These are phyloP conservation scores for Lethrus apterus DNA, from an alignment of 1,140 invertebrate species.

Conservation along the genomic window DNA sequence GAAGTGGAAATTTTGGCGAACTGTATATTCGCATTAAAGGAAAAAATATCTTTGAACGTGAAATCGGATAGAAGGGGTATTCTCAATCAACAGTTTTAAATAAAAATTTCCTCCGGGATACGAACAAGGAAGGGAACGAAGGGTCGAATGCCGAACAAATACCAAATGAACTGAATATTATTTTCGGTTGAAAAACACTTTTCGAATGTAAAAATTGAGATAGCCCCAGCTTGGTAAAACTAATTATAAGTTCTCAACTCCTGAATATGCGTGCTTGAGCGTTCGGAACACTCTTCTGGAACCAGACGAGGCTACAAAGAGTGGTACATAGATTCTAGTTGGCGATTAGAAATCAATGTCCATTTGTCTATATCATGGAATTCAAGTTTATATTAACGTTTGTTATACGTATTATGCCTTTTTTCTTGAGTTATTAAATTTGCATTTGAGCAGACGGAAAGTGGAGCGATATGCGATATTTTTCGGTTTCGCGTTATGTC, in stretches of 20 bases:
- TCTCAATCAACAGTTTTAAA: constrained; percentile 6
- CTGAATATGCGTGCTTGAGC: constrained; percentile 34
- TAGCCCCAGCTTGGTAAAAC: constrained; percentile 32
- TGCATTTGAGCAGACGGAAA: constrained; percentile 35
- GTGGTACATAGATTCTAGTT: no score
- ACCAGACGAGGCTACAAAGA: no score
- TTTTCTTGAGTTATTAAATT: constrained; percentile 31
- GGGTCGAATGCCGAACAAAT: constrained; percentile 28
- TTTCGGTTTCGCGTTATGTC: constrained; percentile 35
- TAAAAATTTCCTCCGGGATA: constrained; percentile 9
- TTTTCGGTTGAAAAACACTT: constrained; percentile 36
- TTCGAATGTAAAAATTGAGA: constrained; percentile 34
- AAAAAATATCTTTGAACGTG: no score
- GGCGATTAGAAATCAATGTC: constrained; percentile 9
- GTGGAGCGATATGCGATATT: constrained; percentile 30
- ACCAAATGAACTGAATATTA: constrained; percentile 39
- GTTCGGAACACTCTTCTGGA: no score
- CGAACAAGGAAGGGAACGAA: constrained; percentile 32
- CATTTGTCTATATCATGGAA: constrained; percentile 8
- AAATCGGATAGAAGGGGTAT: no score
- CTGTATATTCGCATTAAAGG: no score
- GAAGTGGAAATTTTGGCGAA: no score
- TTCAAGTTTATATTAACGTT: constrained; percentile 9
- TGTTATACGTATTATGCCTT: no score
- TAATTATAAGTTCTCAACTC: constrained; percentile 41